These are phyloP conservation scores for Mesitornis unicolor DNA, from an alignment of 2,113 vertebrate species.

Conservation along the genomic window DNA sequence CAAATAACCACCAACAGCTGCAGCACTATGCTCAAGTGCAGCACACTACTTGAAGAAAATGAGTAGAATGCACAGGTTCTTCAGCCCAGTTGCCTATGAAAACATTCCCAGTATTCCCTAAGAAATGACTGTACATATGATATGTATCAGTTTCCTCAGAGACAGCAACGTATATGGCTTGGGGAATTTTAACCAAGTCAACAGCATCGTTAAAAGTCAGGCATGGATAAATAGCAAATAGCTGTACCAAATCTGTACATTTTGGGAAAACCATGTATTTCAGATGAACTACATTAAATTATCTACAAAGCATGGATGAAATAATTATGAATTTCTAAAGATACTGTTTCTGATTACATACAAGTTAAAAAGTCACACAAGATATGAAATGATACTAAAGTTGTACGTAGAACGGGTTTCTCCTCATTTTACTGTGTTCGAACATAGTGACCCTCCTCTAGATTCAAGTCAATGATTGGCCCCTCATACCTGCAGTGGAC, in stretches of 20 bases:
- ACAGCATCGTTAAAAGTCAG: neutral
- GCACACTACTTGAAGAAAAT: neutral
- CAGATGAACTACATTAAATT: neutral
- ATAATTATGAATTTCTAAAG: neutral
- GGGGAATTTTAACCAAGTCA: neutral
- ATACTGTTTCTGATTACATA: neutral
- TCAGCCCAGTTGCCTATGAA: neutral
- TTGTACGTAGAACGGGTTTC: neutral
- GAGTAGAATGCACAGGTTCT: neutral
- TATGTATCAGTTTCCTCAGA: neutral
- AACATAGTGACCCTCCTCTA: neutral
- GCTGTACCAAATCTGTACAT: neutral
- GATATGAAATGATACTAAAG: neutral
- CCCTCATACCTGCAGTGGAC: neutral
- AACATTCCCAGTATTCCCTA: neutral
- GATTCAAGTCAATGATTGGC: neutral
- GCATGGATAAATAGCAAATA: neutral
- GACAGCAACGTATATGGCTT: neutral
- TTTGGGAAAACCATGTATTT: fast-evolving
- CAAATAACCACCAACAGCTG: neutral
- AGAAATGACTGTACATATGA: neutral
- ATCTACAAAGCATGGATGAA: neutral
- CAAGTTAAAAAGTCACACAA: fast-evolving
- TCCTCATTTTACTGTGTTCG: fast-evolving
- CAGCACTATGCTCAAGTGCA: neutral